Base-by-base conservation (phyloP, 2,113 vertebrate genomes). In the Leptodactylus fuscus region DNA sequence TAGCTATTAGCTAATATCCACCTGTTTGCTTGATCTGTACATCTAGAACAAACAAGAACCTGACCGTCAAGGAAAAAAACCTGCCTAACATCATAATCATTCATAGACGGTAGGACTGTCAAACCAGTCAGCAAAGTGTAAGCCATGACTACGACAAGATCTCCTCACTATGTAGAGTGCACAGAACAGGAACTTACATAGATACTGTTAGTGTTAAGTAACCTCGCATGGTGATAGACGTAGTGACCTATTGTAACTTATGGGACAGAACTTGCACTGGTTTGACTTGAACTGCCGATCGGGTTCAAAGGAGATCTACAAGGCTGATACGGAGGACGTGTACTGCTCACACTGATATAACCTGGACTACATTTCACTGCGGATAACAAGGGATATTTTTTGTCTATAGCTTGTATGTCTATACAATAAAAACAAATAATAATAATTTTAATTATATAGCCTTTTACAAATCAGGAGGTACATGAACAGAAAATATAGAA, bases 1-100 rank as follows among this genome's bases (percentile, higher is more conserved):
- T 49, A 34, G 44, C 81, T 41, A 20, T 51, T 51, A 51, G 46
- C 67, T 44, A 58, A 65, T 12, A 34, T 58, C 67, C 49, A 82
- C 69, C 81, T 82, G 81, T 73, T 58, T 82, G 65, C 81, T 53
- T 69, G 58, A 51, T 53, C 29, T 82, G 62, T 70, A n/a, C 65
- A 51, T 38, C 34, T 58, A 74, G 48, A 82, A 58, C 69, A 82
- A 82, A 74, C 67, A 71, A 22, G n/a, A 74, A 82, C 81, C 49
- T 70, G 81, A 53, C 49, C 74, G 34, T 82, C 81, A 82, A 55
- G 81, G 1, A 84, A 36, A 53, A 29, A 73, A 82, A 58, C 69
- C 67, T 58, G 81, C 69, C 34, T 29, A n/a, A 53, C 67, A 58
- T 38, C 34, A 13, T 58, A 36, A 82, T 70, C 69, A 71, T 82